A percentile compares a stretch with the other conserved stretches of the same genome.
These are phyloP conservation scores for Rutpela maculata DNA, from an alignment of 2,888 invertebrate genomes.

Conservation along the genomic window DNA sequence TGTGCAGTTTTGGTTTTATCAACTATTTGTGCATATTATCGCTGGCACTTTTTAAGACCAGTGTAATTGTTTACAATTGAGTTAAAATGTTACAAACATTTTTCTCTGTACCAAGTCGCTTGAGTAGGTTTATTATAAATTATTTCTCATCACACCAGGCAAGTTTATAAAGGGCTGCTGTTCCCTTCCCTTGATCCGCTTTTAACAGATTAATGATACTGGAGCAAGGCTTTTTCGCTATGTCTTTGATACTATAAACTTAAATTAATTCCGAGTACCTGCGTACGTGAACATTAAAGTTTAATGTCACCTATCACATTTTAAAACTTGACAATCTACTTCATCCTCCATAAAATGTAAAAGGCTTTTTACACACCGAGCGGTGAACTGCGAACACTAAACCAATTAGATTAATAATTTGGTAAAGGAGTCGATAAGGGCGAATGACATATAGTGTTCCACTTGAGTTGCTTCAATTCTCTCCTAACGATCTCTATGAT, in stretches of 20 bases:
- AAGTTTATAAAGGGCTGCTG: not conserved
- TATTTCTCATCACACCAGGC: no score
- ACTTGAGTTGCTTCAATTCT: conserved; percentile 14
- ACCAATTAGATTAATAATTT: conserved; percentile 31
- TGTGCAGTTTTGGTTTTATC: no score
- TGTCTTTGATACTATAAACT: not conserved
- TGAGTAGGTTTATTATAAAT: not conserved
- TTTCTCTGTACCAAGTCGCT: no score
- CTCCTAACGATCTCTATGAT: conserved; percentile 21
- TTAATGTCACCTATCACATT: conserved; percentile 2
- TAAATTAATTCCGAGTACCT: conserved; percentile 29
- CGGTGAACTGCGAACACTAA: conserved; percentile 21
- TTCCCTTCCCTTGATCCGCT: not conserved
- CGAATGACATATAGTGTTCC: conserved; percentile 13
- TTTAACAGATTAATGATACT: not conserved
- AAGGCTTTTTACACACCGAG: conserved; percentile 20
- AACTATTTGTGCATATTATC: no score
- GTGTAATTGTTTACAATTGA: no score
- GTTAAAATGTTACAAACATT: no score
- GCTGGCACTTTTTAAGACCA: no score
- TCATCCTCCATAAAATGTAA: conserved; percentile 15
- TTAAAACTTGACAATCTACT: conserved; percentile 12
- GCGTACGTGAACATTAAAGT: conserved; percentile 29
- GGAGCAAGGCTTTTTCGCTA: not conserved
- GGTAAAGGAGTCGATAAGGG: conserved; percentile 28